Base-by-base conservation (phyloP, 2,888 invertebrate genomes). In the Leptogaster cylindrica region DNA sequence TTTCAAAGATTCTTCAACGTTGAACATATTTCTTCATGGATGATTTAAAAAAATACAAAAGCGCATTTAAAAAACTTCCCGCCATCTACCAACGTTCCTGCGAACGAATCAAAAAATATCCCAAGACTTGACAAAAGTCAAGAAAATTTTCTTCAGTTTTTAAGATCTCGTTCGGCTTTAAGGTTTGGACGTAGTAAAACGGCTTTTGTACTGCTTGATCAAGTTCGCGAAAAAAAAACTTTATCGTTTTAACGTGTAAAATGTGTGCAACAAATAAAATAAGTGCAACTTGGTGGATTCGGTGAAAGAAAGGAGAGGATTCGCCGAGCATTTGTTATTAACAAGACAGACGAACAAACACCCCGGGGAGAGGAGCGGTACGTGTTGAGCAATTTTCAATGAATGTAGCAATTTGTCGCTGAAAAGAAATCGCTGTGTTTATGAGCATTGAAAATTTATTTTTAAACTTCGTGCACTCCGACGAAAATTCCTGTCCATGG, bases 71-170 rank as follows among this genome's bases (percentile, higher is more conserved):
- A n/a, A n/a, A n/a, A n/a, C n/a, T n/a, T n/a, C n/a, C n/a, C n/a
- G n/a, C n/a, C n/a, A n/a, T n/a, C n/a, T n/a, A n/a, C n/a, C n/a
- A n/a, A n/a, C n/a, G n/a, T n/a, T n/a, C n/a, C n/a, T n/a, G n/a
- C n/a, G n/a, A n/a, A n/a, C 10, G 41, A 7, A 18, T 46, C 20
- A 8, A 7, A n/a, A n/a, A 2, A 6, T 20, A 2, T 5, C 18
- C 0, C 8, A 4, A 2, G 16, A 16, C 16, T 44, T 2, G 5
- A 44, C 52, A 52, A 52, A 52, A 52, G 52, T 58, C 58, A 41
- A 36, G 58, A 41, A 58, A 58, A 58, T 20, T 36, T 28, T 58
- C 58, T 58, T 58, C 41, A 58, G 58, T 58, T 58, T 58, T 58
- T 58, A 58, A 58, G 58, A 58, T 58, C 58, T 58, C 58, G 58